These are phyloP conservation scores for Calyptomena viridis DNA, from an alignment of 2,113 vertebrate species.

Conservation along the genomic window DNA sequence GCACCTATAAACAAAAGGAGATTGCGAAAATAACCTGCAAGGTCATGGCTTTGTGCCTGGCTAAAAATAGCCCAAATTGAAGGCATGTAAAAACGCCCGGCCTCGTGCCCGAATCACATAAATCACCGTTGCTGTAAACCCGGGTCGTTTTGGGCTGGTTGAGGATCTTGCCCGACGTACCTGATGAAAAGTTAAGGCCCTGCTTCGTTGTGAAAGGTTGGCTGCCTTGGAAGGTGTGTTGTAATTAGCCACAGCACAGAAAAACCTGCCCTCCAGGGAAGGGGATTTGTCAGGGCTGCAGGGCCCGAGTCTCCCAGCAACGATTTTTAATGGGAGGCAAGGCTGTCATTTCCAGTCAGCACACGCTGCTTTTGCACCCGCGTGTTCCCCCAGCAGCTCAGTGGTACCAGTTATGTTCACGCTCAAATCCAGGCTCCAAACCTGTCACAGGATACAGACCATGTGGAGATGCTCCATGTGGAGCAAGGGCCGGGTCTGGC, in stretches of 20 bases:
- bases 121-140: accelerated
- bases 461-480: accelerated
- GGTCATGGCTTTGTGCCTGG: not conserved
- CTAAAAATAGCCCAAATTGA: not conserved
- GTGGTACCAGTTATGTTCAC: accelerated
- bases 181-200: not conserved
- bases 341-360: accelerated
- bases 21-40: not conserved
- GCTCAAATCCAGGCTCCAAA: not conserved
- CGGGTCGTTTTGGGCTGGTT: accelerated
- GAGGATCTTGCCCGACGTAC: accelerated
- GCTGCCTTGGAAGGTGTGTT: not conserved
- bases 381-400: accelerated
- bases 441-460: accelerated
- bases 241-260: not conserved
- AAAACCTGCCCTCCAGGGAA: not conserved
- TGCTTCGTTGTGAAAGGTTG: accelerated
- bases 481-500: not conserved
- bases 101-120: accelerated
- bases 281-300: not conserved
- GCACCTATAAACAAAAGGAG: not conserved
- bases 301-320: not conserved
- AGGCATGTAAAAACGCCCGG: accelerated
- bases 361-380: accelerated
- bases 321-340: accelerated